Percentiles rank a stretch among this genome's conserved stretches.
phyloP scores from a whole-genome alignment of 2,888 invertebrate species.

The Orthosia cruda region DNA sequence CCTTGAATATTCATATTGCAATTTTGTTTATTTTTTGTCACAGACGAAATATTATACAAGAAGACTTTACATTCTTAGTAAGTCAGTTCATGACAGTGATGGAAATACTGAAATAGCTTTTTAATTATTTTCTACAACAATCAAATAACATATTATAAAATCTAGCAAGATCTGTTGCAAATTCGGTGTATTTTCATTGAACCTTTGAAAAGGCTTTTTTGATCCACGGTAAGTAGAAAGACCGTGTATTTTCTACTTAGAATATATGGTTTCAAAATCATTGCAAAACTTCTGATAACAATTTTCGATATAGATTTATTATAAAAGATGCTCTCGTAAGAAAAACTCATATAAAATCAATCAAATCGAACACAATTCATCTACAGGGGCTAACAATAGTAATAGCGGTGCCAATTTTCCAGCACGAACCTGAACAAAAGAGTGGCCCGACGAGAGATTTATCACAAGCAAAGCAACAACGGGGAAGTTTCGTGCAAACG shows the following conservation, averaged over 20 bases:
- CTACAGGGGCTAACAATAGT: slow-evolving; percentile 72
- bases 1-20: slow-evolving; percentile 51
- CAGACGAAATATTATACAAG: slow-evolving; percentile 12
- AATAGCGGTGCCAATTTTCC: slow-evolving; percentile 74
- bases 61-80: not conserved
- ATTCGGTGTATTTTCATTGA: too few species aligned
- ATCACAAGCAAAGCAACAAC: slow-evolving; percentile 76
- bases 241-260: too few species aligned
- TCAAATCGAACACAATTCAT: slow-evolving; percentile 71
- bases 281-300: not conserved
- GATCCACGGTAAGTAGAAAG: too few species aligned
- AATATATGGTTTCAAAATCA: not conserved
- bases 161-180: too few species aligned
- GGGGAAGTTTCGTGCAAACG: slow-evolving; percentile 71
- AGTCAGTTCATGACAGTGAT: not conserved
- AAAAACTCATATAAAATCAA: slow-evolving; percentile 15
- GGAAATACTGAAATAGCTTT: not conserved
- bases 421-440: slow-evolving; percentile 75
- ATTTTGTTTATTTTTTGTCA: slow-evolving; percentile 41
- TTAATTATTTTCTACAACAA: not conserved
- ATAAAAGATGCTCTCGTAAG: not conserved
- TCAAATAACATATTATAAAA: not conserved
- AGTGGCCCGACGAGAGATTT: slow-evolving; percentile 72
- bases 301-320: not conserved
- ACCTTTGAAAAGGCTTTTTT: too few species aligned